Percentiles rank a stretch among this genome's conserved stretches.
phyloP scores from a whole-genome alignment of 2,888 invertebrate genomes.

The Xestoiulus laeticollis region DNA sequence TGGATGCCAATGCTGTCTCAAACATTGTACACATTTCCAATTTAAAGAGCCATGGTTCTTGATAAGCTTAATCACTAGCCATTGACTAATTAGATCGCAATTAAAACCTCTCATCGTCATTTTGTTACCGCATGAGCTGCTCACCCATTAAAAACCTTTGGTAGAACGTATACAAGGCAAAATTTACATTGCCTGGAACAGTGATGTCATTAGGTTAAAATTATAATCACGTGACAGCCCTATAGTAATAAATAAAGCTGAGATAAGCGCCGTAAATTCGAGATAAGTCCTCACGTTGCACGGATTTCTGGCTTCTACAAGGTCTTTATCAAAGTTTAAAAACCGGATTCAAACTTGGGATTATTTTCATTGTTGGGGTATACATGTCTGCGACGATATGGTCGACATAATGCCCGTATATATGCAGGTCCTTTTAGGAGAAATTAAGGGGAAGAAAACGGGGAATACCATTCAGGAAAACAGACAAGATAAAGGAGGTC shows the following conservation, averaged over 20 bases:
- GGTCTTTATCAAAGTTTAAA: conserved; percentile 39
- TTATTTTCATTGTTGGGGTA: conserved; percentile 41
- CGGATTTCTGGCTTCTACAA: conserved; percentile 6
- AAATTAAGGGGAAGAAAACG: conserved; percentile 13
- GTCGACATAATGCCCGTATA: neutral
- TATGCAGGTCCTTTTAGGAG: conserved; percentile 29
- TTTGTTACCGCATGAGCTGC: conserved; percentile 2
- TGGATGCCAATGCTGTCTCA: too few relatives aligned
- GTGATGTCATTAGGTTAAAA: neutral
- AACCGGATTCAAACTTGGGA: conserved; percentile 21
- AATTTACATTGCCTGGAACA: neutral
- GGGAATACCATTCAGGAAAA: conserved; percentile 38
- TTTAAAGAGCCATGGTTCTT: neutral
- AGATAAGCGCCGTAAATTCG: conserved; percentile 4
- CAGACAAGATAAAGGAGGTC: conserved; percentile 45
- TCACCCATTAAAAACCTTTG: neutral
- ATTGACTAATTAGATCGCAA: conserved; percentile 31
- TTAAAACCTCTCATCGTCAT: neutral
- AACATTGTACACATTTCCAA: neutral
- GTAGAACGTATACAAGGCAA: neutral
- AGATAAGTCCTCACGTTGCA: neutral
- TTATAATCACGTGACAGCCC: neutral
- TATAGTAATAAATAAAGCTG: neutral
- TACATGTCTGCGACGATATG: neutral
- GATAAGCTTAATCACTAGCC: neutral